Evolutionary conservation across 2,113 vertebrate genomes (phyloP).

Genomic region (Furnarius figulus): DNA sequence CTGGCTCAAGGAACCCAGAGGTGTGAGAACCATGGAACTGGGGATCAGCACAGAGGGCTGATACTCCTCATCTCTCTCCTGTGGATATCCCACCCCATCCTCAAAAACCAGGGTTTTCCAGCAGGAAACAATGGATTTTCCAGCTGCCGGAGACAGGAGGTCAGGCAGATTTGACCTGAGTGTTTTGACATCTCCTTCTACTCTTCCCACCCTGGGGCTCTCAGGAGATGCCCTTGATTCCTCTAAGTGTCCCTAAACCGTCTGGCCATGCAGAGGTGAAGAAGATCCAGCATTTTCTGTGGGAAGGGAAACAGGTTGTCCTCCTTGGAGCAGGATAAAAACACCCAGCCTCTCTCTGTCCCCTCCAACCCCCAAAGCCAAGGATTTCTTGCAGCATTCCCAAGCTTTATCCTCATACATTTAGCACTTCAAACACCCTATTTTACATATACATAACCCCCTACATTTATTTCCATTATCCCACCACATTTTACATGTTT

Average conservation of each 20-base stretch:
- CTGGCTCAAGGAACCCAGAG: neutral
- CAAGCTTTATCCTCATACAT: neutral
- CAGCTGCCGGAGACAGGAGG: neutral
- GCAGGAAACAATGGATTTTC: neutral
- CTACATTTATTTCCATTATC: neutral
- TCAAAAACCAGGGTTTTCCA: neutral
- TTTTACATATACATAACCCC: neutral
- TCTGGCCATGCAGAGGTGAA: neutral
- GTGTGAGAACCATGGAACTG: neutral
- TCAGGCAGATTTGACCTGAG: neutral
- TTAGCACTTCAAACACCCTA: slow-evolving; percentile 7
- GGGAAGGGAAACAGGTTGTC: neutral
- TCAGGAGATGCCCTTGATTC: too few species aligned
- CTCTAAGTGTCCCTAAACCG: neutral
- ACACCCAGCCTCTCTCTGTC: neutral
- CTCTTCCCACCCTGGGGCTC: neutral
- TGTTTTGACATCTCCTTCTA: neutral
- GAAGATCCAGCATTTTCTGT: neutral
- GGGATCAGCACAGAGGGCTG: neutral
- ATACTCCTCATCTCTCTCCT: neutral
- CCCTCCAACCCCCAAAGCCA: neutral
- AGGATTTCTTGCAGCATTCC: neutral
- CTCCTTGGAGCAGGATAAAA: neutral
- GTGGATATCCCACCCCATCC: neutral
- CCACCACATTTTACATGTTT: too few species aligned